These are phyloP conservation scores for Ceriagrion tenellum DNA, from an alignment of 2,888 invertebrate genomes.

Conservation along the genomic window DNA sequence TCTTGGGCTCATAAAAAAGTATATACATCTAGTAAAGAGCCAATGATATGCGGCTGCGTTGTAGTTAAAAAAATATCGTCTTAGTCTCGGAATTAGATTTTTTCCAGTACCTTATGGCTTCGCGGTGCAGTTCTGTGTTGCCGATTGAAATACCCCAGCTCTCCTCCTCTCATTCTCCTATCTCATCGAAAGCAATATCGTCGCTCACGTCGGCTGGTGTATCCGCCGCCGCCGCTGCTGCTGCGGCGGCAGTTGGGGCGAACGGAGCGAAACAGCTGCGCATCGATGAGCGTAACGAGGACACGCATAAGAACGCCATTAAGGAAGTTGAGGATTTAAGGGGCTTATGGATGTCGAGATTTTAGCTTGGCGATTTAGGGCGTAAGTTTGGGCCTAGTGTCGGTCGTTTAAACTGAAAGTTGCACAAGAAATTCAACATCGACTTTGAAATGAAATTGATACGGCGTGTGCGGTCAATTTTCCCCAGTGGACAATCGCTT, in stretches of 20 bases:
- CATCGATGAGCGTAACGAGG: conserved; percentile 39
- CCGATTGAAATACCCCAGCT: not conserved
- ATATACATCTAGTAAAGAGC: too few species aligned
- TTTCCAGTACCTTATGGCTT: not conserved
- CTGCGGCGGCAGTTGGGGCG: not conserved
- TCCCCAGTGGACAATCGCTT: not conserved
- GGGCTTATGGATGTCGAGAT: not conserved
- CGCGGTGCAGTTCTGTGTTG: not conserved
- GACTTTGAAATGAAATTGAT: not conserved
- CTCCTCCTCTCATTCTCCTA: not conserved
- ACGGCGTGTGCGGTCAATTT: not conserved
- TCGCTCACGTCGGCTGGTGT: not conserved
- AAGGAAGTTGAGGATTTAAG: conserved; percentile 16
- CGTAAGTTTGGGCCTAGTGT: not conserved
- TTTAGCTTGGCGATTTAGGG: not conserved
- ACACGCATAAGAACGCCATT: conserved; percentile 32
- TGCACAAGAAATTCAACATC: not conserved
- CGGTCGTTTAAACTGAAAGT: not conserved
- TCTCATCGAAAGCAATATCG: conserved; percentile 19
- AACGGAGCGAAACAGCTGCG: conserved; percentile 8
- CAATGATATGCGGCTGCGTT: too few species aligned
- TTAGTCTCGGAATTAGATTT: not conserved
- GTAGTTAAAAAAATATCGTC: too few species aligned
- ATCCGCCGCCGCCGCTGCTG: not conserved
- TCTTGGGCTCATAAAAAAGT: too few species aligned